A percentile compares a stretch with the other conserved stretches of the same genome.
phyloP scores from a whole-genome alignment of 2,888 invertebrate genomes.

The Tineola bisselliella region DNA sequence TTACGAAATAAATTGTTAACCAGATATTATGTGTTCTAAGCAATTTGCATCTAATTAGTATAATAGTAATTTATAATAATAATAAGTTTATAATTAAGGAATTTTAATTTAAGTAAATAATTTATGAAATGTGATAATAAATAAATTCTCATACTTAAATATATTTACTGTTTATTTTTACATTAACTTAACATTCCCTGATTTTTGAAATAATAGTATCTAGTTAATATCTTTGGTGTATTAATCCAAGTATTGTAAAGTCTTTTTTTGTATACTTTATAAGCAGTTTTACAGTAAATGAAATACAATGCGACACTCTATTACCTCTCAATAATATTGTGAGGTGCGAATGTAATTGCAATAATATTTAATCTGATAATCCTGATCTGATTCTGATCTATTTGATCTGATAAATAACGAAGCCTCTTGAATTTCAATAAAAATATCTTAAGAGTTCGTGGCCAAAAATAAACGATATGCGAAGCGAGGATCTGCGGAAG shows the following conservation, averaged over 20 bases:
- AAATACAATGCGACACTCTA: neutral
- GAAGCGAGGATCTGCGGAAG: constrained; percentile 28
- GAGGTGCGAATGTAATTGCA: constrained; percentile 23
- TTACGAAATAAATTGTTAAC: neutral
- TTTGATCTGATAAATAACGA: constrained; percentile 37
- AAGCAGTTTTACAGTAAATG: too few relatives aligned
- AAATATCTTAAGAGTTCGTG: constrained; percentile 33
- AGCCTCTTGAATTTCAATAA: constrained; percentile 42
- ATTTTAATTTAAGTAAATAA: constrained; percentile 34
- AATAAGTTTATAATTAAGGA: constrained; percentile 17
- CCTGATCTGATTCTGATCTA: too few relatives aligned
- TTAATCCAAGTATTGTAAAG: too few relatives aligned
- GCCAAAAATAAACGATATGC: constrained; percentile 42
- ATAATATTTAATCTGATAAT: constrained; percentile 39
- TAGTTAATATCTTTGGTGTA: too few relatives aligned
- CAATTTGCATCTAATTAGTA: constrained; percentile 25
- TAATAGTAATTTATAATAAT: constrained; percentile 47
- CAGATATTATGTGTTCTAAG: neutral
- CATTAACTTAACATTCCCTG: too few relatives aligned
- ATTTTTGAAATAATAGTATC: too few relatives aligned
- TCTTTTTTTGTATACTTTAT: too few relatives aligned
- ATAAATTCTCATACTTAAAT: constrained; percentile 10
- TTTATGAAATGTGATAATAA: constrained; percentile 65
- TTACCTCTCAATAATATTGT: constrained; percentile 19
- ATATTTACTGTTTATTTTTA: neutral